phyloP scores from a whole-genome alignment of 2,113 vertebrate genomes.

The Pristiophorus japonicus region DNA sequence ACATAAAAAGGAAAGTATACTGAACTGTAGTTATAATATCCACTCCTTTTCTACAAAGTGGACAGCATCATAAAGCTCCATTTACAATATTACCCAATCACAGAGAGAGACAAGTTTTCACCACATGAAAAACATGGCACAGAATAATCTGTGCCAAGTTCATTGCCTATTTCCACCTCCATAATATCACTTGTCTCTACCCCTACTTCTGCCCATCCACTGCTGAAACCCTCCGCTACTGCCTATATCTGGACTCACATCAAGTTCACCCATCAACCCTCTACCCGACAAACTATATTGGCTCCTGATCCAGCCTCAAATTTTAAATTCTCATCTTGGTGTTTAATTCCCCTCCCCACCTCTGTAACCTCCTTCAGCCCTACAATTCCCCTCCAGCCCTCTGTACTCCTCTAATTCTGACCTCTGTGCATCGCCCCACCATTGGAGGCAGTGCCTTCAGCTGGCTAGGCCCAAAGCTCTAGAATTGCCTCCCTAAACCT shows the following conservation, averaged over 20 bases:
- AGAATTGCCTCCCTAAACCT: background rate
- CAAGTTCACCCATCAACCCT: background rate
- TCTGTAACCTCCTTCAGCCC: background rate
- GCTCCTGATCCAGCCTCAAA: background rate
- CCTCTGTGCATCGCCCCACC: background rate
- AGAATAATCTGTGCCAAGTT: background rate
- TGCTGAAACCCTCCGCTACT: background rate
- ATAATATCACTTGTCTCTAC: background rate
- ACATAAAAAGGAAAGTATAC: background rate
- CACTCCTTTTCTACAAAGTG: background rate
- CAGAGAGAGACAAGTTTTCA: background rate
- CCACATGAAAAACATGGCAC: background rate
- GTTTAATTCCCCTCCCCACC: background rate
- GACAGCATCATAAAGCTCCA: background rate
- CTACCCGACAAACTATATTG: background rate
- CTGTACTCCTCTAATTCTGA: background rate
- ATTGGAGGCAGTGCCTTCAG: too few species aligned
- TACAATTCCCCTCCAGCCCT: background rate
- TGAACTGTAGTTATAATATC: background rate
- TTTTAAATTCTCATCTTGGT: background rate
- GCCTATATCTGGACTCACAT: background rate
- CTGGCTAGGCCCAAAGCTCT: background rate
- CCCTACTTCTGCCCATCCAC: background rate
- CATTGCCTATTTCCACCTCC: background rate
- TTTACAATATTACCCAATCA: background rate